Evolutionary conservation across 2,797 vertebrate species (phyloP), one percentile per base, ranked within the genome.

Genomic region (Sebastes aleutianus): DNA sequence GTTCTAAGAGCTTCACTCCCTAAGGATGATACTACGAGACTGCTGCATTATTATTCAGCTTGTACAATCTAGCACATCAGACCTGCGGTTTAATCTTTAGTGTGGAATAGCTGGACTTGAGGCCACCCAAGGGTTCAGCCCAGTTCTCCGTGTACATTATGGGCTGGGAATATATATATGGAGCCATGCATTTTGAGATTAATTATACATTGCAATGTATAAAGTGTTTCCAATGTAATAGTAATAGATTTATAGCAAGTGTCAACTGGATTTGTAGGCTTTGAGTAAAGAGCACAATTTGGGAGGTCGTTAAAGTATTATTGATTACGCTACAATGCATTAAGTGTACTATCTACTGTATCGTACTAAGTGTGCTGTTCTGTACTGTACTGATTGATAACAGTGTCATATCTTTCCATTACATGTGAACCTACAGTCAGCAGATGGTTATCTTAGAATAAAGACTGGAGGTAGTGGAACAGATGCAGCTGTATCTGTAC

Each of bases 11-110:
- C 89, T 82, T 36, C 4, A 3, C 74, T 94, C 92, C 92, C 93
- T 10, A 71, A 90, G 94, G 93, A 92, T 68, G 63, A 84, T 81
- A 86, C 88, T 92, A 89, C 85, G 79, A 90, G 86, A 92, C 91
- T 85, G 4, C 80, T 34, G 71, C 89, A 91, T 94, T 91, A 92
- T 91, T 93, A 94, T 93, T 92, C 91, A 92, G 79, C 82, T 92
- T 84, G 69, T 89, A 88, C 73, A 85, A 88, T 88, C 80, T 76
- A 83, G 76, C 57, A 76, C 78, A 83, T 78, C 79, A 82, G 80
- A 90, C 70, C 80, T 79, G 82, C 11, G 59, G 76, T 88, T 83
- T 83, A 53, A 83, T 59, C 77, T 83, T 59, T 61, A 74, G 64
- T 78, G 73, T 66, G 67, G 69, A 75, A 66, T 64, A 79, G 81